A percentile compares a stretch with the other conserved stretches of the same genome.
Evolutionary conservation across 1,140 invertebrate genomes (phyloP).

Genomic region (Paracyclopina nana): DNA sequence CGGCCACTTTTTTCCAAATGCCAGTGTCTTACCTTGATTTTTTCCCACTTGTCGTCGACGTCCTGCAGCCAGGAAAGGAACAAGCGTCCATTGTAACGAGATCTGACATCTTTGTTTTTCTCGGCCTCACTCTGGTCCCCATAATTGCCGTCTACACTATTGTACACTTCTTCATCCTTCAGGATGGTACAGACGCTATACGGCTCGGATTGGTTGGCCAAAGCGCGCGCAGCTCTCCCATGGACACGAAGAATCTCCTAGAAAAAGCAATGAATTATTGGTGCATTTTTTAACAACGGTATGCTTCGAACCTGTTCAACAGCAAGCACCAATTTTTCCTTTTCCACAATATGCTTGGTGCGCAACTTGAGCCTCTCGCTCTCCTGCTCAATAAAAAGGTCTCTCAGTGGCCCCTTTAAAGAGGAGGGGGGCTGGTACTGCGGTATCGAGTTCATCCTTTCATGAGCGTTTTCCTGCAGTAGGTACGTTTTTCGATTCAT

Average conservation of each 20-base stretch:
- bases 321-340: slow-evolving; percentile 75
- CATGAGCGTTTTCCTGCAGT: slow-evolving; percentile 54
- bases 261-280: too few species aligned
- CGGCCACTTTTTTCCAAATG: background rate
- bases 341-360: slow-evolving; percentile 73
- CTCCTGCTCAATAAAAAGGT: slow-evolving; percentile 67
- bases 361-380: slow-evolving; percentile 53
- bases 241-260: slow-evolving; percentile 81
- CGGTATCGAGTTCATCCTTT: slow-evolving; percentile 39
- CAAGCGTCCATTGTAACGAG: slow-evolving; percentile 65
- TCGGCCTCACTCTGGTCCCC: too few species aligned
- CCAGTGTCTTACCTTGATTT: slow-evolving; percentile 55
- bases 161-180: slow-evolving; percentile 41
- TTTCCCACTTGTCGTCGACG: slow-evolving; percentile 94
- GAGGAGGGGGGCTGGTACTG: slow-evolving; percentile 50
- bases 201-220: slow-evolving; percentile 73
- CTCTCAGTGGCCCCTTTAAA: slow-evolving; percentile 49
- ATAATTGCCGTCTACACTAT: slow-evolving; percentile 74
- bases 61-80: slow-evolving; percentile 90
- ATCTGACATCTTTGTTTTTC: slow-evolving; percentile 70
- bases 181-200: slow-evolving; percentile 83
- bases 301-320: too few species aligned
- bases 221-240: slow-evolving; percentile 71
- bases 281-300: too few species aligned
- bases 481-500: slow-evolving; percentile 85